Base-by-base conservation (phyloP, 2,888 invertebrate genomes). In the Torymus aiolomorphi region DNA sequence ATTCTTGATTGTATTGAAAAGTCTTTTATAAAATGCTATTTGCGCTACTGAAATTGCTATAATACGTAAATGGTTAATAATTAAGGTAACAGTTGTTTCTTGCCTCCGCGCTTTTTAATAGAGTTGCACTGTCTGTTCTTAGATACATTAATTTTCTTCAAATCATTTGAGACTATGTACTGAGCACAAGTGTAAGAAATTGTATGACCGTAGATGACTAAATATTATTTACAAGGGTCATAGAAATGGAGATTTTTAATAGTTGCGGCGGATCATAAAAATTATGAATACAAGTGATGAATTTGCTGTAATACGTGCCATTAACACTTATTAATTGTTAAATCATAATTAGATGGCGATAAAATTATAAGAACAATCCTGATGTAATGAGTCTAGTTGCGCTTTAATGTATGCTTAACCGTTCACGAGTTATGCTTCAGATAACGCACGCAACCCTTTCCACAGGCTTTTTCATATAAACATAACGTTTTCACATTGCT, bases 351-450 rank as follows among this genome's bases (percentile, higher is more conserved):
- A 49, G 18, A 20, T 61, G 49, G 20, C 62, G 54, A 56, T 63
- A 66, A 49, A 69, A 69, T 69, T 67, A 76, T 62, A 24, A 54
- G 20, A 56, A 63, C 14, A 54, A 63, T 76, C 24, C 76, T 4
- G 42, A 49, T 70, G 52, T 76, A 76, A 76, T 56, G 76, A 70
- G 70, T 20, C 54, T 62, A 69, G 31, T 69, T 69, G 49, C 2
- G 42, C 49, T 54, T 16, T 75, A 76, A 69, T 70, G 2, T 31
- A 62, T 14, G 56, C 49, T 56, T 56, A 56, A 49, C 70, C 18
- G 70, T 76, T 76, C 42, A 13, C 18, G 70, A 56, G 70, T 74
- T 65, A 65, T 65, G 74, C 74, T 74, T 20, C 20, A 57, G 20
- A 31, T 49, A 75, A 52, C 13, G 49, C 56, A 42, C 56, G 70